phyloP scores from a whole-genome alignment of 2,113 vertebrate species.

The Ophthalmolycus amberensis region DNA sequence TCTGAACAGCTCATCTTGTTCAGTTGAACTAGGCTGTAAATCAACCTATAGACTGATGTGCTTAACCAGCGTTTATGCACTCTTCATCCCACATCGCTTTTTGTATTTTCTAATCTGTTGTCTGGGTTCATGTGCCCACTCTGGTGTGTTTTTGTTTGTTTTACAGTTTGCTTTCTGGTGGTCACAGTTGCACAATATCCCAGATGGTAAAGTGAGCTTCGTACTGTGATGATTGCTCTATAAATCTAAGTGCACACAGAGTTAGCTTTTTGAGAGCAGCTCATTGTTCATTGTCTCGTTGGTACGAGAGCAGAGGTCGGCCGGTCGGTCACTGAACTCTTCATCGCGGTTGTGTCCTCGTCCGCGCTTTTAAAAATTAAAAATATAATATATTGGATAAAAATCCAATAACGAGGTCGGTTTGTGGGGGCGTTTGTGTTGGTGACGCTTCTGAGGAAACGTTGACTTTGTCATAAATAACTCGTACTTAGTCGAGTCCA shows the following conservation, averaged over 20 bases:
- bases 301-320: background rate
- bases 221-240: slow-evolving; percentile 79
- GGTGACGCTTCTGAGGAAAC: slow-evolving; percentile 29
- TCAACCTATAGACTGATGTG: no score
- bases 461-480: background rate
- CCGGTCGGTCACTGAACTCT: background rate
- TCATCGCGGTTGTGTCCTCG: slow-evolving; percentile 5
- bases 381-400: no score
- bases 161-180: slow-evolving; percentile 47
- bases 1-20: no score
- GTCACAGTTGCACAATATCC: slow-evolving; percentile 73
- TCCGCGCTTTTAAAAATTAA: background rate
- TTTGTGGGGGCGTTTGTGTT: background rate
- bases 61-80: background rate
- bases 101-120: background rate
- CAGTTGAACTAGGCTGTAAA: no score
- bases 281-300: slow-evolving; percentile 75
- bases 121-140: background rate
- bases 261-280: slow-evolving; percentile 34
- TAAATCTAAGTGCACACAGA: slow-evolving; percentile 69
- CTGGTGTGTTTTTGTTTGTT: slow-evolving; percentile 16
- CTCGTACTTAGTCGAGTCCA: background rate
- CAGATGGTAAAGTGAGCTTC: slow-evolving; percentile 71
- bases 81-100: background rate
- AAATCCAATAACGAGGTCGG: background rate